Base-by-base conservation (phyloP, 2,888 invertebrate genomes). In the Taphrorychus bicolor region DNA sequence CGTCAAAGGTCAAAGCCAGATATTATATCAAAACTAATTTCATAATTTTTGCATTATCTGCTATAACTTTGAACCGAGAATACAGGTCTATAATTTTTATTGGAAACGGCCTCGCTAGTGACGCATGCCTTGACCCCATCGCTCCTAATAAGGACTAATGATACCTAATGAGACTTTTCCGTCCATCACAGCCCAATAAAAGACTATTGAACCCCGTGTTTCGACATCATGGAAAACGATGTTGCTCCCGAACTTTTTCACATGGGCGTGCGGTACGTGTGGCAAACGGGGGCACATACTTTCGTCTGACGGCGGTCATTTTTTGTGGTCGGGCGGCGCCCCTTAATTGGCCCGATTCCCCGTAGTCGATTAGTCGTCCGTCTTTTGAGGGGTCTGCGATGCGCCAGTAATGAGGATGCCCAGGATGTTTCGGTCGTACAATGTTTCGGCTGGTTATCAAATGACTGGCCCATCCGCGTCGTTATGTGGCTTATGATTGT, bases 321-420 rank as follows among this genome's bases (percentile, higher is more conserved):
- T 67, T 67, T 67, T 62, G 62, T 22, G 32, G 5, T 32, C 53
- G 60, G 62, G 32, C 67, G 62, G 67, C 67, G 67, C 62, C 62
- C 59, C 67, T 67, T 67, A 67, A 67, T 67, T 67, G 67, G 67
- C 53, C 59, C 62, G 48, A 45, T 67, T 67, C 67, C 54, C 9
- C 62, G 67, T 58, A 67, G 5, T 48, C 62, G 61, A 67, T 67
- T 66, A 60, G 22, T 41, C 58, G 58, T 24, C 17, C 32, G 53
- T 23, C 60, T 51, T 60, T 51, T 41, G 51, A 22, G 42, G 51
- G 24, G 16, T 17, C 16, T 40, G 49, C 48, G 66, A 66, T 66
- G 66, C 45, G 60, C 60, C 60, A 32, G 49, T 66, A 66, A 66
- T 60, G 54, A 66, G 66, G 48, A 59, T 59, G 32, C 65, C 54